A percentile compares a stretch with the other conserved stretches of the same genome.
These are phyloP conservation scores for Formica selysi DNA, from an alignment of 1,140 invertebrate genomes.

Conservation along the genomic window DNA sequence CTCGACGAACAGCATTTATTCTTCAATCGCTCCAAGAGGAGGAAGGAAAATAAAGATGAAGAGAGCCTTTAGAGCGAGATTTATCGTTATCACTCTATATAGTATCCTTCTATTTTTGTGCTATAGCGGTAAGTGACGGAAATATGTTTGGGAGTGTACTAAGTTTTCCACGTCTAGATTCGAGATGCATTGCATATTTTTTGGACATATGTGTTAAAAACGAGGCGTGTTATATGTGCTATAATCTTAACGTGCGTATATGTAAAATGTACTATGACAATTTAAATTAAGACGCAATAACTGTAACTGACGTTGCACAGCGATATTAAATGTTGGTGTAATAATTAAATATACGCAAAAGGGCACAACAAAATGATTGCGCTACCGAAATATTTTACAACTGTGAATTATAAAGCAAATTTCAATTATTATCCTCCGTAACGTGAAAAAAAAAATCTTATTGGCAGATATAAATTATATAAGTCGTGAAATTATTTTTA, in stretches of 20 bases:
- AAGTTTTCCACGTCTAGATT: neutral
- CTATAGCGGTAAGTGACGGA: slow-evolving; percentile 23
- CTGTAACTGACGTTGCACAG: too few relatives aligned
- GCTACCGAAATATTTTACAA: neutral
- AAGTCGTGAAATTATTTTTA: neutral
- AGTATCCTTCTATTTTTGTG: slow-evolving; percentile 32
- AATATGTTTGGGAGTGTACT: neutral
- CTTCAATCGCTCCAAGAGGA: neutral
- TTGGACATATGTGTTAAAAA: neutral
- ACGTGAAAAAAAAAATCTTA: neutral
- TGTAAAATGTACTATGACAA: too few relatives aligned
- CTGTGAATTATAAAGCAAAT: neutral
- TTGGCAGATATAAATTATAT: neutral
- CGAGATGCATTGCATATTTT: neutral
- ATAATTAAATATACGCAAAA: neutral
- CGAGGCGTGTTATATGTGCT: too few relatives aligned
- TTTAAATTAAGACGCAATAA: too few relatives aligned
- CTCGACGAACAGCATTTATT: slow-evolving; percentile 11
- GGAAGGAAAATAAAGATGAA: slow-evolving; percentile 12
- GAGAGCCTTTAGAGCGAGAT: slow-evolving; percentile 17
- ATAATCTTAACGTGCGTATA: too few relatives aligned
- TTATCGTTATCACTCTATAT: slow-evolving; percentile 11
- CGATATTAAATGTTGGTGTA: neutral
- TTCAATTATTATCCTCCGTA: neutral
- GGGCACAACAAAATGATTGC: neutral